Evolutionary conservation across 2,113 vertebrate species (phyloP).

Genomic region (Falco punctatus): DNA sequence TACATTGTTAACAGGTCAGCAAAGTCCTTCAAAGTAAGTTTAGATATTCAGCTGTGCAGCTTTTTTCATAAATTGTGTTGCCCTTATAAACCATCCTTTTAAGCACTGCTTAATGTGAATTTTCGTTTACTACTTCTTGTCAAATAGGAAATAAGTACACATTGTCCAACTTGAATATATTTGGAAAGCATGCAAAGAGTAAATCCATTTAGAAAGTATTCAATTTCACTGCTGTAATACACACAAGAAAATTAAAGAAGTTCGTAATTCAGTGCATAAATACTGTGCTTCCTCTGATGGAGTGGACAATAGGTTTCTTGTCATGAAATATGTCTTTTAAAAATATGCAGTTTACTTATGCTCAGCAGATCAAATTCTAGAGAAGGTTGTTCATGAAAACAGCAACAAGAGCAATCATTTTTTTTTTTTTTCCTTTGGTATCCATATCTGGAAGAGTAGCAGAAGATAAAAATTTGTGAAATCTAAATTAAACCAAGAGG

Average conservation of each 20-base stretch:
- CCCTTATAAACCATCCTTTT: not conserved
- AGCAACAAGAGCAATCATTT: not conserved
- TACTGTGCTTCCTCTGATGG: not conserved
- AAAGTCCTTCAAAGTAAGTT: not conserved
- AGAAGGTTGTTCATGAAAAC: not conserved
- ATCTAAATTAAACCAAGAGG: not conserved
- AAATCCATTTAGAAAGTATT: not conserved
- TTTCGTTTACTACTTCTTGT: not conserved
- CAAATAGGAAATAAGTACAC: not conserved
- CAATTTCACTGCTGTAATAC: not conserved
- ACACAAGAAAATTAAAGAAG: not conserved
- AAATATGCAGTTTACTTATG: not conserved
- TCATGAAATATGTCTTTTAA: not conserved
- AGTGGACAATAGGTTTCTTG: not conserved
- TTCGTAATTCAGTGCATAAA: not conserved
- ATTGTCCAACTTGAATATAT: not conserved
- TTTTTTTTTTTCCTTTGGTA: not conserved
- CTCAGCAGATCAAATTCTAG: not conserved
- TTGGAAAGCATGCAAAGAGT: not conserved
- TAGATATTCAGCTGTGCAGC: not conserved
- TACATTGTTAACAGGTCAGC: not conserved
- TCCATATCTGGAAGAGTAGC: not conserved
- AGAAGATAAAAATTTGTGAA: not conserved
- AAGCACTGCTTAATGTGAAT: not conserved
- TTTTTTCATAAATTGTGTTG: not conserved